Conservation (phyloP, 2,797 vertebrate species). For the Crenuchus spilurus region DNA sequence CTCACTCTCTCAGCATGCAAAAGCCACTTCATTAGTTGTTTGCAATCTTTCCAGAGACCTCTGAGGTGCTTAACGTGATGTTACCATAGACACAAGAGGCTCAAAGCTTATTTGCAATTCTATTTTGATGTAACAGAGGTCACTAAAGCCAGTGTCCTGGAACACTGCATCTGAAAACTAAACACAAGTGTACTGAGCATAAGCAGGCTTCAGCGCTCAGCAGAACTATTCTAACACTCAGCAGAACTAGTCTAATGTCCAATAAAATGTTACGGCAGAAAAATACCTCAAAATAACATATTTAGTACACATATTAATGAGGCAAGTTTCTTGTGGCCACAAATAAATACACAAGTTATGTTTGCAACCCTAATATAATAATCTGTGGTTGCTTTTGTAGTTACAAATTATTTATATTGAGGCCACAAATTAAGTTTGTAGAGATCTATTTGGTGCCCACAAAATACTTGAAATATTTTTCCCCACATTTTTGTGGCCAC, state of each 20-base stretch:
- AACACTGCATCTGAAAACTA: constrained; percentile 38
- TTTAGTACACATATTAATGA: too few relatives aligned
- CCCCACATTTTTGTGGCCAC: too few relatives aligned
- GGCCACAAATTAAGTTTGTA: too few relatives aligned
- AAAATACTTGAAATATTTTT: too few relatives aligned
- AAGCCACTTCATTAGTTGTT: constrained; percentile 46
- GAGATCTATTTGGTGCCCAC: too few relatives aligned
- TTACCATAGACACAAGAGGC: constrained; percentile 55
- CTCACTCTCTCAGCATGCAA: constrained; percentile 36
- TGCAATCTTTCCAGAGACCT: constrained; percentile 51
- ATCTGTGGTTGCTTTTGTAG: too few relatives aligned
- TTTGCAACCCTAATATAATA: too few relatives aligned
- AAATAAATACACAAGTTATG: too few relatives aligned
- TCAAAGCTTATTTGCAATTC: constrained; percentile 56
- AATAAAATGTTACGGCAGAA: background rate
- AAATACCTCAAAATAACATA: too few relatives aligned
- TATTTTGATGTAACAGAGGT: constrained; percentile 40
- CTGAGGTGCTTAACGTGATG: constrained; percentile 52
- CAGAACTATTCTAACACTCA: background rate
- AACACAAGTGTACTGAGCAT: constrained; percentile 5
- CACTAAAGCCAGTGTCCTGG: constrained; percentile 41
- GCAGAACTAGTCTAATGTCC: background rate
- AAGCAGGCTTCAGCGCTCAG: background rate
- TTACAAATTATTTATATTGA: too few relatives aligned
- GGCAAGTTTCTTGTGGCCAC: too few relatives aligned